Conservation (phyloP, 2,113 vertebrate genomes). For the Sinocyclocheilus anophthalmus region DNA sequence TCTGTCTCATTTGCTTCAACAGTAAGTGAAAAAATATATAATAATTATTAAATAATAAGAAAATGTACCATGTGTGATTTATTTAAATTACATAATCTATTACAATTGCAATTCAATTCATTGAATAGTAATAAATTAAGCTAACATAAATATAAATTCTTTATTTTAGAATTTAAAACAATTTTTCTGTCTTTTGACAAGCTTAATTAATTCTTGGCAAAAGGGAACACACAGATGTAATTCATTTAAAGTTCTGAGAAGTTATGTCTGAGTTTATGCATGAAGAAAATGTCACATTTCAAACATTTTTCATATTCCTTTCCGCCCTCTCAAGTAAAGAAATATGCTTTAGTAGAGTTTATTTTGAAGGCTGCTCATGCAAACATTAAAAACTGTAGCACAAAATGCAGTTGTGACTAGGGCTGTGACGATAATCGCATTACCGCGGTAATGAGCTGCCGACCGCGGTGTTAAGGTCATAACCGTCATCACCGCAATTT, state of each 20-base stretch:
- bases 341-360: neutral
- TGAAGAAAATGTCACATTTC: neutral
- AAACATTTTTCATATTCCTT: neutral
- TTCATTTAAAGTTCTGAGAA: neutral
- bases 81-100: neutral
- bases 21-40: neutral
- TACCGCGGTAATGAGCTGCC: no score
- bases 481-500: no score
- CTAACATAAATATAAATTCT: neutral
- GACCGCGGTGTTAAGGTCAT: no score
- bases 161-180: neutral
- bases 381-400: neutral
- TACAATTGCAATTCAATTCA: neutral
- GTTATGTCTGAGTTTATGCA: neutral
- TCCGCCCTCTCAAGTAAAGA: neutral
- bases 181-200: neutral
- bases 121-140: neutral
- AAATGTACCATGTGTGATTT: neutral
- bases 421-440: no score
- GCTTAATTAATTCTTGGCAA: neutral
- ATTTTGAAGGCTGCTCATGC: neutral
- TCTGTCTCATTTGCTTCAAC: constrained; percentile 97
- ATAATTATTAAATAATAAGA: neutral
- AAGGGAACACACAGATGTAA: no score
- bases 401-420: neutral